Conservation (phyloP, 2,113 vertebrate genomes). For the Piprites chloris region DNA sequence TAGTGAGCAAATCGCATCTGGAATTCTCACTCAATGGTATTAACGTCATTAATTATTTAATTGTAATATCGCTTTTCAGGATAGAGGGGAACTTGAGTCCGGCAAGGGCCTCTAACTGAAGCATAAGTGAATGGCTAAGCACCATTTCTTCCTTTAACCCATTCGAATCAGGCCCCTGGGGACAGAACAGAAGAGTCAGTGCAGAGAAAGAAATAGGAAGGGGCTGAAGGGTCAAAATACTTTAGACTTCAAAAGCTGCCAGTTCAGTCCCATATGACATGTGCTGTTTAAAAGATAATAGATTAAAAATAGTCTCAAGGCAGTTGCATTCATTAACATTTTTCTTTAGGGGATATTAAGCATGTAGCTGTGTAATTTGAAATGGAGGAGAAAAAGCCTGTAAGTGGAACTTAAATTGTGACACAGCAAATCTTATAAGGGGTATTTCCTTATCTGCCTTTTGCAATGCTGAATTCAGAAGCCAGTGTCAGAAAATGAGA, state of each 20-base stretch:
- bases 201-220: background rate
- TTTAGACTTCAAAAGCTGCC: background rate
- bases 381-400: background rate
- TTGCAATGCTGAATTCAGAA: background rate
- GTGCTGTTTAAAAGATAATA: background rate
- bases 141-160: background rate
- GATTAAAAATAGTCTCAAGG: background rate
- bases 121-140: background rate
- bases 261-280: background rate
- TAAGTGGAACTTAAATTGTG: background rate
- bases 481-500: background rate
- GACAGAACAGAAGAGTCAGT: background rate
- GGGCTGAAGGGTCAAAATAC: background rate
- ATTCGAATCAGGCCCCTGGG: background rate
- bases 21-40: slow-evolving; percentile 23
- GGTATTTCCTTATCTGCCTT: background rate
- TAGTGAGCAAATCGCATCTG: background rate
- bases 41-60: slow-evolving; percentile 12
- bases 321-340: background rate
- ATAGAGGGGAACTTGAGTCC: background rate
- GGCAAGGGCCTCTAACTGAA: background rate
- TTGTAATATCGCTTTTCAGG: background rate
- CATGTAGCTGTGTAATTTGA: background rate
- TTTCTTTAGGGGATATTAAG: background rate
- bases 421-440: background rate